Evolutionary conservation across 2,888 invertebrate species (phyloP).

Genomic region (Ochropleura leucogaster): DNA sequence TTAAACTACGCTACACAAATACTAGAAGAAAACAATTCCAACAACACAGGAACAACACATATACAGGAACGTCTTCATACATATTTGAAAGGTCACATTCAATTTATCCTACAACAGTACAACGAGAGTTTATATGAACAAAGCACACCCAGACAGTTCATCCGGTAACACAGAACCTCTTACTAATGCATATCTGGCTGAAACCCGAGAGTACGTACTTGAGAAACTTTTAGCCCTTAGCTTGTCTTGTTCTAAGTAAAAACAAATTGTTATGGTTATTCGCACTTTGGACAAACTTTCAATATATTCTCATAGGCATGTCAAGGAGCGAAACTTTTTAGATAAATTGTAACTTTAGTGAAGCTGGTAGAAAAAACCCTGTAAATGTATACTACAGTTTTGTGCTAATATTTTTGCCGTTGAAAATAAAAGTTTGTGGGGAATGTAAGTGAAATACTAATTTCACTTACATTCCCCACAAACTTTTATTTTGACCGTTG

Average conservation of each 20-base stretch:
- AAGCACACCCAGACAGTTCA: neutral
- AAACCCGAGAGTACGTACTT: slow-evolving; percentile 42
- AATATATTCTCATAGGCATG: slow-evolving; percentile 61
- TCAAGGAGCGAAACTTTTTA: slow-evolving; percentile 59
- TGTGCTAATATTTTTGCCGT: slow-evolving; percentile 22
- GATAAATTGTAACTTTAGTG: slow-evolving; percentile 52
- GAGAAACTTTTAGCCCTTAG: slow-evolving; percentile 56
- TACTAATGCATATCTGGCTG: slow-evolving; percentile 37
- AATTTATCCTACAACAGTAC: too few relatives aligned
- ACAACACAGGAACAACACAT: too few relatives aligned
- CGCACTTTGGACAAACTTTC: slow-evolving; percentile 59
- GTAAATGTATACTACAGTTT: slow-evolving; percentile 38
- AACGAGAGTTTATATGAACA: slow-evolving; percentile 5
- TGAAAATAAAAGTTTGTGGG: slow-evolving; percentile 27
- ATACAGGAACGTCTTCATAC: neutral
- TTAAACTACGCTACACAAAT: neutral
- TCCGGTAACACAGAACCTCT: slow-evolving; percentile 3
- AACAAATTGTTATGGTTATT: slow-evolving; percentile 65
- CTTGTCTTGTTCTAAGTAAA: slow-evolving; percentile 57
- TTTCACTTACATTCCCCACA: too few relatives aligned
- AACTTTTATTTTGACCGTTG: slow-evolving; percentile 11
- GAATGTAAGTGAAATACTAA: slow-evolving; percentile 17
- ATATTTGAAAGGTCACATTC: neutral
- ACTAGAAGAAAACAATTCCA: neutral
- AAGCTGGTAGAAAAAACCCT: slow-evolving; percentile 27